Evolutionary conservation across 2,797 vertebrate species (phyloP).

Genomic region (Sciurus vulgaris): DNA sequence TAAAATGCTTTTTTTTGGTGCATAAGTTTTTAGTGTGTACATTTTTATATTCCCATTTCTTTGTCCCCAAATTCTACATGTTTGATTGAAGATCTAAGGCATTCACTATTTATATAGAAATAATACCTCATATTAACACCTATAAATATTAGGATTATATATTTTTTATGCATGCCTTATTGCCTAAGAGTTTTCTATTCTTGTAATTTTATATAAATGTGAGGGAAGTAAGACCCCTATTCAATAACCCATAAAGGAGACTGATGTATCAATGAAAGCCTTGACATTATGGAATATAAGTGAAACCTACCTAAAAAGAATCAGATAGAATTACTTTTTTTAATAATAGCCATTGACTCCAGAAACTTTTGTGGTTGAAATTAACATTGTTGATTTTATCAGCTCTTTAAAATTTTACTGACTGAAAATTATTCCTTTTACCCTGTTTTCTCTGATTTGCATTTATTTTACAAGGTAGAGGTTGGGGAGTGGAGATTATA

Average conservation of each 20-base stretch:
- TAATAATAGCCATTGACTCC: slow-evolving; percentile 22
- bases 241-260: not conserved
- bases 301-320: not conserved
- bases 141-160: not conserved
- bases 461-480: slow-evolving; percentile 47
- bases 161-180: not conserved
- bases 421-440: slow-evolving; percentile 44
- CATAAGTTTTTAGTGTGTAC: not conserved
- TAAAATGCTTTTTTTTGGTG: not conserved
- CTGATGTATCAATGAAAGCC: not conserved
- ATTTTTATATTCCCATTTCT: not conserved
- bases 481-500: not conserved
- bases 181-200: not conserved
- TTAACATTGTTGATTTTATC: not conserved
- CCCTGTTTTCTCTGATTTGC: slow-evolving; percentile 16
- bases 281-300: not conserved
- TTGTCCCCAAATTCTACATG: not conserved
- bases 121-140: not conserved
- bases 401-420: slow-evolving; percentile 9
- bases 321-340: not conserved
- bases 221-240: not conserved
- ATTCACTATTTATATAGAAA: not conserved
- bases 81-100: not conserved
- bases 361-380: not conserved
- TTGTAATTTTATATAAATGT: not conserved